These are phyloP conservation scores for Vulpes lagopus DNA, from an alignment of 2,113 vertebrate genomes.

Conservation along the genomic window DNA sequence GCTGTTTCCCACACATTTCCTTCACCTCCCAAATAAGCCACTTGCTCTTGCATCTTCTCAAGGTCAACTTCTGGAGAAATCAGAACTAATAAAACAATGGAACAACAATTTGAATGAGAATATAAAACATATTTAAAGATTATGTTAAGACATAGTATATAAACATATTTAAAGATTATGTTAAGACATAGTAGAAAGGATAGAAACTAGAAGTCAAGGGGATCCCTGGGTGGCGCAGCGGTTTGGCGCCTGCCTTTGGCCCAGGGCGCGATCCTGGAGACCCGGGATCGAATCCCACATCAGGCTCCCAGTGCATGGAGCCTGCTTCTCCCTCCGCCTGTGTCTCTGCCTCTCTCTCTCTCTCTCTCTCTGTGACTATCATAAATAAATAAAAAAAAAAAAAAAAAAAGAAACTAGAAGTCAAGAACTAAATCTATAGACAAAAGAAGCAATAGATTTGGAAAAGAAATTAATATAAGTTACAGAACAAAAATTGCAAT, in stretches of 20 bases:
- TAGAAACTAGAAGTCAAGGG: not conserved
- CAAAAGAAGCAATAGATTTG: not conserved
- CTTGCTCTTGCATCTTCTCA: conserved; percentile 1
- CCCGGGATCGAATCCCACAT: no score
- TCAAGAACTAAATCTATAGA: not conserved
- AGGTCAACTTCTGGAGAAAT: not conserved
- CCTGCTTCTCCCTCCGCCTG: no score
- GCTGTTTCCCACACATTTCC: not conserved
- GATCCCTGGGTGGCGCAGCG: no score
- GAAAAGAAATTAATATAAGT: conserved; percentile 11
- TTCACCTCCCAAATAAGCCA: conserved; percentile 33
- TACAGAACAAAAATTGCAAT: conserved; percentile 12
- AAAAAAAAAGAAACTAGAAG: no score
- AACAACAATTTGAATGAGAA: not conserved
- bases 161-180: no score
- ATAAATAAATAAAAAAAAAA: no score
- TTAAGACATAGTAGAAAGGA: conserved; percentile 19
- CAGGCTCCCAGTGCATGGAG: no score
- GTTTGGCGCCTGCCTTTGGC: no score
- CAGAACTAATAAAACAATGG: not conserved
- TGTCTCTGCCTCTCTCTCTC: no score
- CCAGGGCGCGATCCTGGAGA: no score
- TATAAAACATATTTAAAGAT: not conserved
- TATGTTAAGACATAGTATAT: not conserved
- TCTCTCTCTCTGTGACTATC: no score